Percentiles rank a stretch among this genome's conserved stretches.
These are phyloP conservation scores for Scolopax rusticola DNA, from an alignment of 2,797 vertebrate genomes.

Conservation along the genomic window DNA sequence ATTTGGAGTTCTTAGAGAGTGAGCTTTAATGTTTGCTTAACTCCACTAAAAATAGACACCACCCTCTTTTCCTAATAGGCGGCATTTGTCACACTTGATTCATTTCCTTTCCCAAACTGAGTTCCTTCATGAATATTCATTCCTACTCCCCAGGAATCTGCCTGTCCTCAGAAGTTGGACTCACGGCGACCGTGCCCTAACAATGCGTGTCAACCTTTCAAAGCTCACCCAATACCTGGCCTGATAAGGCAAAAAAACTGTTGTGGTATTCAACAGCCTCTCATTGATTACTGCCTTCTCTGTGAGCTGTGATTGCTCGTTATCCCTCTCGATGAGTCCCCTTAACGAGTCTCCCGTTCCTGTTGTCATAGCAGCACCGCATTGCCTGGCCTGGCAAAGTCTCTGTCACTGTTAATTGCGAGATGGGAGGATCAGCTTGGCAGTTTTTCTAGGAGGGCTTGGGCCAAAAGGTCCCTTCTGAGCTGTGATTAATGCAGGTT, in stretches of 20 bases:
- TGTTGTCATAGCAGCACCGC: slow-evolving; percentile 68
- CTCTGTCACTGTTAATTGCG: slow-evolving; percentile 44
- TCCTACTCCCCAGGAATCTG: slow-evolving; percentile 62
- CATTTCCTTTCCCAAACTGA: slow-evolving; percentile 74
- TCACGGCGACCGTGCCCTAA: neutral
- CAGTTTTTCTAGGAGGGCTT: slow-evolving; percentile 23
- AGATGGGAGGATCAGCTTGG: slow-evolving; percentile 31
- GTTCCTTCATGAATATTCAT: slow-evolving; percentile 78
- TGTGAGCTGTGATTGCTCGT: neutral
- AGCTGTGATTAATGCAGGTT: neutral
- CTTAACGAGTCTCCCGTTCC: slow-evolving; percentile 40
- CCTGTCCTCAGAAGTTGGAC: slow-evolving; percentile 58
- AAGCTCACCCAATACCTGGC: neutral
- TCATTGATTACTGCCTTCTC: slow-evolving; percentile 12
- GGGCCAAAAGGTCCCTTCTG: slow-evolving; percentile 54
- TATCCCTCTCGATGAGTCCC: slow-evolving; percentile 47
- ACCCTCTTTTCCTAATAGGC: slow-evolving; percentile 77
- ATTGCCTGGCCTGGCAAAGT: neutral
- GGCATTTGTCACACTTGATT: slow-evolving; percentile 77
- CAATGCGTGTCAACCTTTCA: neutral
- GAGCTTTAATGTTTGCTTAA: slow-evolving; percentile 74
- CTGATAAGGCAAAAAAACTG: neutral
- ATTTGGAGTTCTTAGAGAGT: slow-evolving; percentile 72
- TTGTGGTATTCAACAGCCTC: neutral
- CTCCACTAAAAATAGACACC: slow-evolving; percentile 75